These are phyloP conservation scores for Amphiura filiformis DNA, from an alignment of 35 echinoderm and acorn worm species.

Conservation along the genomic window DNA sequence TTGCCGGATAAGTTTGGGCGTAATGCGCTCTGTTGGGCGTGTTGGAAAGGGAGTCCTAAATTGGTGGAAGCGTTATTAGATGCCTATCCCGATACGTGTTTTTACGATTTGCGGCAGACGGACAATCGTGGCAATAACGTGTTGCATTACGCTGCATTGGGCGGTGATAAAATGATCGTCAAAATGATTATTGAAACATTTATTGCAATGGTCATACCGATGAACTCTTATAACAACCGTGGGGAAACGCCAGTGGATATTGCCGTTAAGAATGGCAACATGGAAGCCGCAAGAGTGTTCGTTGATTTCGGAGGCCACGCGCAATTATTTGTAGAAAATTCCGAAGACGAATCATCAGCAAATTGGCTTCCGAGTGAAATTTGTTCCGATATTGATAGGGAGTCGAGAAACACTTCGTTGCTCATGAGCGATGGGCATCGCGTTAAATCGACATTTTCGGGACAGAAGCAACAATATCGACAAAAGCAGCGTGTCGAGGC, in stretches of 20 bases:
- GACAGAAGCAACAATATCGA: background rate
- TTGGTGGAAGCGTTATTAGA: background rate
- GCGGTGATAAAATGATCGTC: background rate
- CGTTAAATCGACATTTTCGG: background rate
- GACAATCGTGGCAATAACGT: background rate
- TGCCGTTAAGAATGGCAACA: background rate
- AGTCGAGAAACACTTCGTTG: background rate
- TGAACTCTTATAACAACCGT: background rate
- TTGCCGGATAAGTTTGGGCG: background rate
- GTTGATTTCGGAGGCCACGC: background rate
- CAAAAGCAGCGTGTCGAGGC: background rate
- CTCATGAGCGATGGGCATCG: background rate
- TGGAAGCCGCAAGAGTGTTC: background rate
- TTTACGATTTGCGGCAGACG: background rate
- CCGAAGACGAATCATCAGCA: background rate
- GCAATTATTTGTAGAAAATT: background rate
- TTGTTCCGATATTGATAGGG: background rate
- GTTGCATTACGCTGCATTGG: background rate
- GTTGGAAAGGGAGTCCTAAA: background rate
- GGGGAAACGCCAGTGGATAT: background rate
- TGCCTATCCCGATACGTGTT: background rate
- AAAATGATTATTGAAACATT: background rate
- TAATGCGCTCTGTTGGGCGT: background rate
- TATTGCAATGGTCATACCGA: background rate
- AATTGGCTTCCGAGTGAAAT: background rate